Evolutionary conservation across 2,113 vertebrate genomes (phyloP).

Genomic region (Corythoichthys haematopterus): DNA sequence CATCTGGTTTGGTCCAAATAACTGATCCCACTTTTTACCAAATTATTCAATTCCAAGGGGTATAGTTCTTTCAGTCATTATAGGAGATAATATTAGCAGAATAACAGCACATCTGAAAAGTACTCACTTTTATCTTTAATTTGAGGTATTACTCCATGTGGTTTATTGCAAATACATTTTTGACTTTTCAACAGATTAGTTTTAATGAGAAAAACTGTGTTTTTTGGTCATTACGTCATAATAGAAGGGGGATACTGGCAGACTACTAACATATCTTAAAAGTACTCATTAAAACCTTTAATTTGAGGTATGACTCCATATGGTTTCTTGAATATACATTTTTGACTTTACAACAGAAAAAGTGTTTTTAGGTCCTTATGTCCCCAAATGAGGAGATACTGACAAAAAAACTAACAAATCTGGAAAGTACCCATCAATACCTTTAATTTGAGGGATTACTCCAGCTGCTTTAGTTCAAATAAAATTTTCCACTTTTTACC

Average conservation of each 20-base stretch:
- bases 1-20: not conserved
- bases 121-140: not conserved
- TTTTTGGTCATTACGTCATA: no score
- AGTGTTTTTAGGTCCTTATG: not conserved
- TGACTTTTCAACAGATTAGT: not conserved
- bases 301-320: slow-evolving; percentile 1
- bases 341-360: not conserved
- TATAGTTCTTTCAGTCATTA: not conserved
- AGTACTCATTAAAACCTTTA: slow-evolving; percentile 20
- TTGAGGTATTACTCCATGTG: not conserved
- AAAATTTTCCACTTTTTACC: not conserved
- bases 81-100: no score
- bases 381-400: not conserved
- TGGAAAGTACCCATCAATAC: not conserved
- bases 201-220: no score
- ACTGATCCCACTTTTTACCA: not conserved
- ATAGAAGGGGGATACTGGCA: no score
- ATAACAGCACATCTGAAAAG: no score
- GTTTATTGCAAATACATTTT: not conserved
- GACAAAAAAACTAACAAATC: not conserved
- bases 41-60: not conserved
- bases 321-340: no score
- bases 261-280: no score
- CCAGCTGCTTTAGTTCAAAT: not conserved
- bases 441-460: not conserved